A percentile compares a stretch with the other conserved stretches of the same genome.
phyloP scores from a whole-genome alignment of 2,888 invertebrate species.

The Parochlus steinenii region DNA sequence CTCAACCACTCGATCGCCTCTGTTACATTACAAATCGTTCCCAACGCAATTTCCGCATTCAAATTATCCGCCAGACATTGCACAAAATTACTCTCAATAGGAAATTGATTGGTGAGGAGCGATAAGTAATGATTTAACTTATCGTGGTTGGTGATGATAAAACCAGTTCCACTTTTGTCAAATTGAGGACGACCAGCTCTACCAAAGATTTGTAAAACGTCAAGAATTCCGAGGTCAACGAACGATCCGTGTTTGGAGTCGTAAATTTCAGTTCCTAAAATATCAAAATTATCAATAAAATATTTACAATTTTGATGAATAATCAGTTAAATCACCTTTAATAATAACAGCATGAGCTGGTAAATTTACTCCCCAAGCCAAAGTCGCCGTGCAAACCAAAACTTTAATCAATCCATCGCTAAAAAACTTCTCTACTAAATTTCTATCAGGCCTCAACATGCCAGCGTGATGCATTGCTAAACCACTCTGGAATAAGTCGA shows the following conservation, averaged over 20 bases:
- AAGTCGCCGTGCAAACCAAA: conserved; percentile 89
- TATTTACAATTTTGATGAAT: background rate
- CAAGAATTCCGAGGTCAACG: conserved; percentile 89
- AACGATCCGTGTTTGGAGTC: conserved; percentile 89
- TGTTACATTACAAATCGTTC: conserved; percentile 88
- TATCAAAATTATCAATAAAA: conserved; percentile 14
- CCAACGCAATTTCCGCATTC: conserved; percentile 92
- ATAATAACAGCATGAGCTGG: conserved; percentile 97
- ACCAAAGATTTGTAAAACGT: conserved; percentile 97
- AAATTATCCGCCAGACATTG: conserved; percentile 85
- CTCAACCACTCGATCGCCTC: conserved; percentile 97
- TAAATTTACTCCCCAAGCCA: conserved; percentile 99
- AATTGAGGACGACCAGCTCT: conserved; percentile 97
- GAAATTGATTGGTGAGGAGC: conserved; percentile 87
- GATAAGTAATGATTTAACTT: conserved; percentile 88
- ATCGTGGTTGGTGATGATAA: conserved; percentile 85
- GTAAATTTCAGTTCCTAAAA: conserved; percentile 72
- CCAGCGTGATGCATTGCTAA: conserved; percentile 96
- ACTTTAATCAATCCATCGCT: conserved; percentile 73
- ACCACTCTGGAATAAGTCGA: conserved; percentile 71
- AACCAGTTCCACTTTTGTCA: conserved; percentile 85
- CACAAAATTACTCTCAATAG: conserved; percentile 95
- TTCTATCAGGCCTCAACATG: conserved; percentile 73
- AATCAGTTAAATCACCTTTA: conserved; percentile 36
- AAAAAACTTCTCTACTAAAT: conserved; percentile 81